Conservation (phyloP, 35 echinoderm and acorn worm genomes). For the Ophiothrix spiculata region DNA sequence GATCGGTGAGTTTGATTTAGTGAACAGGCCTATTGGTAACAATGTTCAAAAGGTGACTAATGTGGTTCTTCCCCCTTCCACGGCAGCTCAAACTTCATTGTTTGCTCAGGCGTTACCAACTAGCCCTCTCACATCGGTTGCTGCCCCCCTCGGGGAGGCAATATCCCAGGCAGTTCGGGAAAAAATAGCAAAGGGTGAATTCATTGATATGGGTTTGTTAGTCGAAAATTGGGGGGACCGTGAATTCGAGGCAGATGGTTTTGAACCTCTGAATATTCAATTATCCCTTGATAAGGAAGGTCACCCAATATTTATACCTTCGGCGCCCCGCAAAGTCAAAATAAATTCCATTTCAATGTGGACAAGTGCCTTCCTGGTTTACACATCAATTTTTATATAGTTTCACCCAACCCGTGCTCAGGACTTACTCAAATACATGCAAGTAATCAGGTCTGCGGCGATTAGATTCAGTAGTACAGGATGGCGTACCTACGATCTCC, state of each 20-base stretch:
- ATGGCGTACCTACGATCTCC: conserved; percentile 16
- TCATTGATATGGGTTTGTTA: not conserved
- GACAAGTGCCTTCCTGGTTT: conserved; percentile 18
- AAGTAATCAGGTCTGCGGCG: not conserved
- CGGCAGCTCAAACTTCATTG: no score
- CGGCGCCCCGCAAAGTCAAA: not conserved
- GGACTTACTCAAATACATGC: conserved; percentile 25
- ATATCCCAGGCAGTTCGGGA: not conserved
- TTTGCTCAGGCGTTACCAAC: no score
- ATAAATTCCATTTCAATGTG: not conserved
- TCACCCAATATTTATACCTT: no score
- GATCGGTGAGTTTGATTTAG: no score
- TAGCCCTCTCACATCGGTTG: not conserved
- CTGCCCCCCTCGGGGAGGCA: not conserved
- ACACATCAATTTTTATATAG: not conserved
- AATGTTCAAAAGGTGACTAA: no score
- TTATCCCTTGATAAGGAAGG: no score
- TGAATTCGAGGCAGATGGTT: no score
- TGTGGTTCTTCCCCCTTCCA: no score
- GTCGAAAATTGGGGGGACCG: not conserved
- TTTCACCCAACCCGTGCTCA: not conserved
- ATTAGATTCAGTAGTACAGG: not conserved
- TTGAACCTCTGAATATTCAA: no score
- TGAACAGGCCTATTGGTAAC: no score
- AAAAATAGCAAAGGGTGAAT: not conserved